Base-by-base conservation (phyloP, 2,113 vertebrate genomes). In the Malurus melanocephalus region DNA sequence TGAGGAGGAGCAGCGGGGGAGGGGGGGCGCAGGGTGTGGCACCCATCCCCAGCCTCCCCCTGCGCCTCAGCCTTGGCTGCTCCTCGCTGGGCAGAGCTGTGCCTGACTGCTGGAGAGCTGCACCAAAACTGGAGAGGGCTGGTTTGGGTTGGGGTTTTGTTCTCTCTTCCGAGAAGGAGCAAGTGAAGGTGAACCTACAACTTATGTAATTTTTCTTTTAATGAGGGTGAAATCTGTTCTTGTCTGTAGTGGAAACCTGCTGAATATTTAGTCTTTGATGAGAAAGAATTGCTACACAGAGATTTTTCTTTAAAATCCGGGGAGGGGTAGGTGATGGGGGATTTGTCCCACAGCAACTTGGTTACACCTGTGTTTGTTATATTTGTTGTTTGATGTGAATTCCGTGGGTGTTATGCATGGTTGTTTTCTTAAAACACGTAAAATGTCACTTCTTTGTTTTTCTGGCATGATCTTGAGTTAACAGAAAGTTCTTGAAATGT, bases 1-100 rank as follows among this genome's bases (percentile, higher is more conserved):
- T 64, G 79, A 30, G 42, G 69, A 89, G 87, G 55, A 86, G 65
- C 74, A 73, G 92, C 85, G 77, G 93, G 79, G 30, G 74, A 18
- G 51, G 83, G 85, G 89, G 80, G 72, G 33, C 24, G 23, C 79
- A 97, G 98, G 97, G 98, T 97, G 98, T 96, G 97, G 98, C 96
- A 80, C 76, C 73, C 72, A 77, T 68, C 81, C 16, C 38, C 94
- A 88, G 87, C 59, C 52, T 10, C 30, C 51, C 21, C 27, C 16
- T 72, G 42, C 59, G 24, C 84, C 93, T 91, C 94, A 22, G 87
- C 90, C 88, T 91, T 67, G 71, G 65, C 57, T 1, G 43, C 76
- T 92, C 52, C 51, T 94, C 23, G 12, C 79, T 93, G 91, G 80
- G 62, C 21, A 24, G 85, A 86, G 76, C 83, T 93, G 87, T 33